These are phyloP conservation scores for Wiebesia pumilae DNA, from an alignment of 1,140 invertebrate species.

Conservation along the genomic window DNA sequence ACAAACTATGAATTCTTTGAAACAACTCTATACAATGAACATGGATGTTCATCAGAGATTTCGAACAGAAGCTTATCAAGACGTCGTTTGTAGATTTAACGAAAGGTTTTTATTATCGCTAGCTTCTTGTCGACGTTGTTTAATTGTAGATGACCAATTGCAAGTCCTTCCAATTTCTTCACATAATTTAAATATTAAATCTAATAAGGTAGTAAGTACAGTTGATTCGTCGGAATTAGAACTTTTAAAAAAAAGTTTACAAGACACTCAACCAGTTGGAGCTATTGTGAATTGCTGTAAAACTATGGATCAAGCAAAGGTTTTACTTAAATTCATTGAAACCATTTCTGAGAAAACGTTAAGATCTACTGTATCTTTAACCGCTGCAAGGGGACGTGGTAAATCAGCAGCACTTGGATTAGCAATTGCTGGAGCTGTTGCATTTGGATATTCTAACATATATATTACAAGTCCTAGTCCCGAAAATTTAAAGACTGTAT, in stretches of 20 bases:
- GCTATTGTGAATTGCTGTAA: constrained; percentile 92
- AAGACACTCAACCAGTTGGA: constrained; percentile 93
- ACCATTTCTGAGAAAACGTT: constrained; percentile 94
- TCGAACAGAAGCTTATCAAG: constrained; percentile 94
- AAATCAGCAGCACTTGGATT: constrained; percentile 99
- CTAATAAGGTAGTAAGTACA: constrained; percentile 76
- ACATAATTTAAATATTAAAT: constrained; percentile 86
- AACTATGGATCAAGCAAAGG: constrained; percentile 95
- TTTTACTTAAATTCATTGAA: constrained; percentile 95
- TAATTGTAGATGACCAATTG: constrained; percentile 96
- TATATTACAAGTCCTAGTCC: constrained; percentile 98
- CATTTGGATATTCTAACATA: constrained; percentile 96
- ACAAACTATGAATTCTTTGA: constrained; percentile 89
- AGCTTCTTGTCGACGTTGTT: constrained; percentile 88
- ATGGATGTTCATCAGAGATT: constrained; percentile 99
- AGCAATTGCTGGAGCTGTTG: constrained; percentile 89
- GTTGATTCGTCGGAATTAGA: constrained; percentile 79
- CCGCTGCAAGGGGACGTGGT: constrained; percentile 96
- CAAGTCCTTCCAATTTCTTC: constrained; percentile 95
- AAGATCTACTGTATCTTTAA: constrained; percentile 93
- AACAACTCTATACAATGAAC: constrained; percentile 96
- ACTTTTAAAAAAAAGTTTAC: constrained; percentile 84
- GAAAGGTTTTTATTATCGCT: constrained; percentile 96
- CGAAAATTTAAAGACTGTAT: constrained; percentile 98
- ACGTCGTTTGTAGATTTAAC: constrained; percentile 96